Base-by-base conservation (phyloP, 2,797 vertebrate species). In the Threskiornis aethiopicus region DNA sequence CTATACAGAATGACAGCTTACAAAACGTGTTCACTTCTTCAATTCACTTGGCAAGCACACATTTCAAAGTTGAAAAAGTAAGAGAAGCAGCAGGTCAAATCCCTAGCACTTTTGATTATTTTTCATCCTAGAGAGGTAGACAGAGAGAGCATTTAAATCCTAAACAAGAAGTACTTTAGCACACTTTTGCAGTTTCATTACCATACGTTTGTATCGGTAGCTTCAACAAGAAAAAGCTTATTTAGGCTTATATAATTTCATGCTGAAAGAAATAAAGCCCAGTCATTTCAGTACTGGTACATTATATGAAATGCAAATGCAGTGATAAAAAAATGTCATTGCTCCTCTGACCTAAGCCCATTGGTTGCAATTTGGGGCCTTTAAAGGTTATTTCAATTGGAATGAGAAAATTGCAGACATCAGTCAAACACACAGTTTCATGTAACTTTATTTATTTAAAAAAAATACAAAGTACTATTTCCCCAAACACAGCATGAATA, bases 1-100 rank as follows among this genome's bases (percentile, higher is more conserved):
- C 95, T 97, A 67, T 96, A 91, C 54, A 81, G 96, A 95, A 88
- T 97, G 97, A 97, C 96, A 98, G 87, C 80, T 96, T 91, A 87
- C 90, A 97, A 96, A 96, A 94, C 5, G 24, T 67, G 91, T 89
- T 95, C 94, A 82, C 72, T 92, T 92, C 90, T 95, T 95, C 95
- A 90, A 83, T 84, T 87, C 84, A 84, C 84, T 96, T 91, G 80
- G 82, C 80, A 95, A 92, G 85, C 25, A 79, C 62, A 82, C 76
- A 65, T 77, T 95, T 95, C 92, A 79, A 90, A 96, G 91, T 51
- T 91, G 93, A 94, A 95, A 91, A 90, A 82, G 59, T 70, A 89
- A 57, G 71, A 85, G 89, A 94, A 95, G 62, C 42, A 96, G 79
- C 46, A 81, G 88, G 94, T 97, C 76, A 93, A 75, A 89, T 78